Evolutionary conservation across 2,888 invertebrate genomes (phyloP), one percentile per base, ranked within the genome.

Genomic region (Napeogenes inachia): DNA sequence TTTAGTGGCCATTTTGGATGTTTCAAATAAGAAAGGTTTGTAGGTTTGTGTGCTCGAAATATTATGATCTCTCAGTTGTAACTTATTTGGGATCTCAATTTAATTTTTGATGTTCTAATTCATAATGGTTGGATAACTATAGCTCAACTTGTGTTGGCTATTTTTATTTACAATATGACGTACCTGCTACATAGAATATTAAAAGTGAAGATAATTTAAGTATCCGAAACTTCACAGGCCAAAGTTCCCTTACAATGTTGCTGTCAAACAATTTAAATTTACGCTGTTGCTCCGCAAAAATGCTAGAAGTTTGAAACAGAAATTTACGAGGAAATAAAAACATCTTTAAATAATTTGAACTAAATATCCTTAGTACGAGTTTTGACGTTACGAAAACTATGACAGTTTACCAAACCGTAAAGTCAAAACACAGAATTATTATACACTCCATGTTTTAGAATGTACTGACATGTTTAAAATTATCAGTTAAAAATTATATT

Each of bases 1-100:
- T 50, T 50, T 50, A 50, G 50, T 50, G 30, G 50, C 30, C 50
- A 50, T 50, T 50, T 21, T 21, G 50, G 30, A 50, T 30, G 4
- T 50, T 50, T 30, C 30, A 50, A 50, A 30, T 8, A 30, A 50
- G 42, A 35, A 13, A 21, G 47, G n/a, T 47, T 47, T 47, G 21
- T 30, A 30, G 50, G 12, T 50, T 50, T 6, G 50, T 30, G 30
- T 30, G 21, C 8, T 50, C 30, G 30, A 30, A 30, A 30, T 50
- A 50, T 30, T 50, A 50, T 50, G 21, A 30, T 50, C 30, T 50
- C 6, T 50, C 50, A 50, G 0, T 30, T 50, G 50, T 30, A 38
- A 3, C 38, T 6, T 0, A 35, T 35, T 35, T 21, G 35, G 6
- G 35, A 35, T 35, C 35, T 5, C 5, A 35, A 35, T 35, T 35